phyloP scores from a whole-genome alignment of 1,140 invertebrate species.

The roundworm (Caenorhabditis elegans) region WBcel235 BX284605.5:2686501-2687000 shows the following conservation, averaged over 20 bases:
- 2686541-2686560: constrained; percentile 83
- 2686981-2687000: constrained; percentile 55
- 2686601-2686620: constrained; percentile 78
- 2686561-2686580: constrained; percentile 82
- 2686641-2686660: constrained; percentile 52
- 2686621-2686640: constrained; percentile 57
- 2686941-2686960: constrained; percentile 80
- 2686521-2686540: constrained; percentile 97
- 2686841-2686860: constrained; percentile 55
- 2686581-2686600: constrained; percentile 92
- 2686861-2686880: constrained; percentile 87
- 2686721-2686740: constrained; percentile 79
- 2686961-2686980: constrained; percentile 68
- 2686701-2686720: constrained; percentile 67
- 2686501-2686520: constrained; percentile 93
- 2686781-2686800: constrained; percentile 88
- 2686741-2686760: constrained; percentile 80
- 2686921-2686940: constrained; percentile 85
- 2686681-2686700: constrained; percentile 55
- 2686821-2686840: constrained; percentile 55
- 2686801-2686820: constrained; percentile 48
- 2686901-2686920: constrained; percentile 78
- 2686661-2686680: constrained; percentile 53
- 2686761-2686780: constrained; percentile 77
- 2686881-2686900: constrained; percentile 87